Conservation (phyloP, 1,140 invertebrate species). For the Holotrichia oblita region DNA sequence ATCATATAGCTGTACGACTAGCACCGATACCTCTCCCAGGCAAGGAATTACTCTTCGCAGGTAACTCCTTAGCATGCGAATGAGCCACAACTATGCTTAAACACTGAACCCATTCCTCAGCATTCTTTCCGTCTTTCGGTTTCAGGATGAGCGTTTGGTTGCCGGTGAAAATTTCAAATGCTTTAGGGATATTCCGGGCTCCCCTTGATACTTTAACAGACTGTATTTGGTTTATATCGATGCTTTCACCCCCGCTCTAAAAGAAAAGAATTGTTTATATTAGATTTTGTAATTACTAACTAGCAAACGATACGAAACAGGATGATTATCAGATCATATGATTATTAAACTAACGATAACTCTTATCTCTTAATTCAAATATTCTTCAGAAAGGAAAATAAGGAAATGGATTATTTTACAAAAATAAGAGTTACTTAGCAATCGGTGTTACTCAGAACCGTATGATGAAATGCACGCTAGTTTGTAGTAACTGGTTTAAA, state of each 20-base stretch:
- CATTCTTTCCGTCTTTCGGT: slow-evolving; percentile 93
- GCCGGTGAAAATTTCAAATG: slow-evolving; percentile 95
- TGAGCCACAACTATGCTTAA: slow-evolving; percentile 88
- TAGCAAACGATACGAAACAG: no score
- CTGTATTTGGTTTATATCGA: slow-evolving; percentile 90
- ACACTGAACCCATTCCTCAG: slow-evolving; percentile 94
- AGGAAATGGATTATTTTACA: no score
- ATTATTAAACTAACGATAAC: no score
- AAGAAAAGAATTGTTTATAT: slow-evolving; percentile 41
- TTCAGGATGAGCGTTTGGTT: slow-evolving; percentile 92
- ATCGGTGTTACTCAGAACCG: no score
- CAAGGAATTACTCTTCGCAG: slow-evolving; percentile 74
- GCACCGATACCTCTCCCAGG: slow-evolving; percentile 68
- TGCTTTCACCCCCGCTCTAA: slow-evolving; percentile 76
- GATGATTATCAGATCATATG: no score
- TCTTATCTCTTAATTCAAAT: no score
- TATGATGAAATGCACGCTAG: no score
- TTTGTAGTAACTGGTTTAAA: no score
- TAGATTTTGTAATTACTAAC: no score
- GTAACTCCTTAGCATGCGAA: slow-evolving; percentile 75
- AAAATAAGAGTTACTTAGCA: no score
- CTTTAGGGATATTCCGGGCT: slow-evolving; percentile 89
- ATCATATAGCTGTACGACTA: slow-evolving; percentile 56
- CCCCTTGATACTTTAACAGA: slow-evolving; percentile 89
- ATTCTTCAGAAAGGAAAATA: no score